These are phyloP conservation scores for Acleris emargana DNA, from an alignment of 2,888 invertebrate species.

Conservation along the genomic window DNA sequence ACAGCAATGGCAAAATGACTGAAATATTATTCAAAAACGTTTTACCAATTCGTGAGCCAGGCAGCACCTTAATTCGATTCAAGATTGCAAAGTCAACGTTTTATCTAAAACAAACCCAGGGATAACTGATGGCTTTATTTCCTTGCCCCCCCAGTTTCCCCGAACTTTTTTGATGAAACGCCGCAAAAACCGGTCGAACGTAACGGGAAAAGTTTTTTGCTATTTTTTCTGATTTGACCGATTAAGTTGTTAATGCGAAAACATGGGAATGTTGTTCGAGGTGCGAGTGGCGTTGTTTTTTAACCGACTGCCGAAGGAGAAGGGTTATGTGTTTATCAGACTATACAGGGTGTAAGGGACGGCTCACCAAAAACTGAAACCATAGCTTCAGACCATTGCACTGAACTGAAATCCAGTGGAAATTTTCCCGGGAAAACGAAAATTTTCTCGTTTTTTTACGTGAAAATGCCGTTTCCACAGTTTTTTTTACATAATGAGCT, in stretches of 20 bases:
- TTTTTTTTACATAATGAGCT: too few species aligned
- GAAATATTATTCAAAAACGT: too few species aligned
- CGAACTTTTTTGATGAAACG: slow-evolving; percentile 49
- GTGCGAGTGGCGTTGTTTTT: neutral
- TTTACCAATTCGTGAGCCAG: slow-evolving; percentile 7
- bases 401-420: too few species aligned
- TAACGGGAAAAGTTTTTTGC: slow-evolving; percentile 24
- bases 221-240: slow-evolving; percentile 19
- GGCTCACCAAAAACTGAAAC: too few species aligned
- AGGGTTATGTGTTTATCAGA: too few species aligned
- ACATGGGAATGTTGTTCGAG: slow-evolving; percentile 1
- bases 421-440: too few species aligned
- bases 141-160: slow-evolving; percentile 48
- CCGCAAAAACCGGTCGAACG: slow-evolving; percentile 37
- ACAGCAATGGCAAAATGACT: too few species aligned
- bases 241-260: slow-evolving; percentile 8
- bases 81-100: slow-evolving; percentile 60
- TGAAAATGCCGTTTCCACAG: too few species aligned
- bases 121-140: slow-evolving; percentile 68
- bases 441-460: too few species aligned
- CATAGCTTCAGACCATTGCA: too few species aligned
- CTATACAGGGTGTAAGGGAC: too few species aligned
- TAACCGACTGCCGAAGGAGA: too few species aligned
- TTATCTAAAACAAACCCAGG: slow-evolving; percentile 63
- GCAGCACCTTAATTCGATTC: slow-evolving; percentile 48